Percentiles rank a stretch among this genome's conserved stretches.
Evolutionary conservation across 92 coral and sea anemone genomes (phyloP).

Genomic region (Pocillopora grandis): DNA sequence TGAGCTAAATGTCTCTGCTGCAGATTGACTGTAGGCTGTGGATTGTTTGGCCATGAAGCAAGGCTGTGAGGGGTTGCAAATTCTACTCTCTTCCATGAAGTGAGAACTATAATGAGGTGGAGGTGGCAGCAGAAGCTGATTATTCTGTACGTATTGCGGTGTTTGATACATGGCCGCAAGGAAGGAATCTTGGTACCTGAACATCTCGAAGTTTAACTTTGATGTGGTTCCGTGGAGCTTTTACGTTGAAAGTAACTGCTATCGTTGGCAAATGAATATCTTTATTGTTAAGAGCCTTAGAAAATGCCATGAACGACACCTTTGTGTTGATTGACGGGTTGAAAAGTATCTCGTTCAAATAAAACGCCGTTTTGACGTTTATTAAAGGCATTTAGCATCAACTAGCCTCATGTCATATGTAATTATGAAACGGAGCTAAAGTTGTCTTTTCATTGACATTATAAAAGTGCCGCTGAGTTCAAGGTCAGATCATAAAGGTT

Average conservation of each 20-base stretch:
- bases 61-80: constrained; percentile 53
- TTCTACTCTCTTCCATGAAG: constrained; percentile 32
- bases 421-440: constrained; percentile 51
- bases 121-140: constrained; percentile 2
- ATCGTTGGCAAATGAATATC: constrained; percentile 47
- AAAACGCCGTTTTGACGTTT: constrained; percentile 66
- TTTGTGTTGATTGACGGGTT: constrained; percentile 62
- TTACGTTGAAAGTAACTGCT: constrained; percentile 24
- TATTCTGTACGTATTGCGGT: constrained; percentile 35
- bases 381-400: constrained; percentile 58
- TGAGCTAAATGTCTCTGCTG: constrained; percentile 23
- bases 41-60: constrained; percentile 51
- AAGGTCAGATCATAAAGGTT: constrained; percentile 52
- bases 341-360: constrained; percentile 69
- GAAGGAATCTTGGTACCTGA: constrained; percentile 36
- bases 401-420: constrained; percentile 53
- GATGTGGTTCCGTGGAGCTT: constrained; percentile 9
- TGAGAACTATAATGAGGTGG: constrained; percentile 40
- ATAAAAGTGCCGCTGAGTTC: constrained; percentile 63
- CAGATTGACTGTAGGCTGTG: constrained; percentile 10
- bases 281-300: constrained; percentile 49
- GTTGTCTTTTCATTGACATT: constrained; percentile 54
- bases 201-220: constrained; percentile 15
- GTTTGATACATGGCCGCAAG: constrained; percentile 22
- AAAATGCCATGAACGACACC: constrained; percentile 42